Base-by-base conservation (phyloP, 1,140 invertebrate genomes). In the Plutomurus gul region DNA sequence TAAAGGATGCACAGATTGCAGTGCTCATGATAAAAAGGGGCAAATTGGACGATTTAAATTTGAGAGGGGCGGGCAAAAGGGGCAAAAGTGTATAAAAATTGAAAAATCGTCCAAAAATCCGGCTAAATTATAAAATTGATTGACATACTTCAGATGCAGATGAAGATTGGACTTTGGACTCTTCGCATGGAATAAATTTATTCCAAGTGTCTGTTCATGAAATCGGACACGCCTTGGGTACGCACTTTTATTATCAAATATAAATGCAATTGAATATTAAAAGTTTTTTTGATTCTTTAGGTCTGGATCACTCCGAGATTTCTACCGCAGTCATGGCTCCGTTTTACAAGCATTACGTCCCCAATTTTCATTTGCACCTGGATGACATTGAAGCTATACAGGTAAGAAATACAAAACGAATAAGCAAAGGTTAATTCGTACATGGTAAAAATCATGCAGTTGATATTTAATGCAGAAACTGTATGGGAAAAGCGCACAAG, bases 161-260 rank as follows among this genome's bases (percentile, higher is more conserved):
- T 1, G 94, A 96, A 85, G 88, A 91, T 51, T 96, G 94, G 95
- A 92, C 92, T 11, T 92, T 95, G 76, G 91, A 91, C 84, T 92
- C 91, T 51, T 91, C 90, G 72, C 88, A 91, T 76, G 94, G 94
- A 47, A 96, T 94, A 6, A 96, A 96, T 88, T 90, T 98, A 33
- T 96, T 97, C 86, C 95, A 97, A 92, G 96, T 97, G 18, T 95
- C 96, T 1, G 95, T 95, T 2, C 96, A 98, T 85, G 96, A 98
- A 87, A 96, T 98, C 84, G 96, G 96, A 2, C 96, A 98, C 43
- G 46, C 78, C 4, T 20, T 80, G 47, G 47, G 4, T 47, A 7
- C 43, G 43, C n/a, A n/a, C n/a, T n/a, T n/a, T n/a, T n/a, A n/a
- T n/a, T n/a, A n/a, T n/a, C n/a, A n/a, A n/a, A n/a, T n/a, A n/a